Percentiles rank a stretch among this genome's conserved stretches.
phyloP scores from a whole-genome alignment of 2,113 vertebrate species.

The Scartelaos histophorus region DNA sequence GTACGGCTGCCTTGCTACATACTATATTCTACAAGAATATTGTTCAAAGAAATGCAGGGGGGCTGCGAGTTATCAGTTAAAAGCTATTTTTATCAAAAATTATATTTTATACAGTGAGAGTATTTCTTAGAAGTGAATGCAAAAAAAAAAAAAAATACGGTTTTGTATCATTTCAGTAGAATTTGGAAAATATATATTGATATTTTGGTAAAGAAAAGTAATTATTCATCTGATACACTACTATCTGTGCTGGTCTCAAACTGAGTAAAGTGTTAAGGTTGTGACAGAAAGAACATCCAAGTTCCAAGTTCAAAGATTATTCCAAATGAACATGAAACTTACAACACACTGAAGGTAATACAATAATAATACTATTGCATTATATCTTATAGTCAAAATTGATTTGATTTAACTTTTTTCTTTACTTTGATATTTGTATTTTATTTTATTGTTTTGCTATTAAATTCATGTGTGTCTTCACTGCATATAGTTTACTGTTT shows the following conservation, averaged over 20 bases:
- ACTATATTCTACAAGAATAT: neutral
- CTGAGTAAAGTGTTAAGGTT: neutral
- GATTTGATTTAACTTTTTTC: too few relatives aligned
- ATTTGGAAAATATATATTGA: neutral
- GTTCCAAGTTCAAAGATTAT: too few relatives aligned
- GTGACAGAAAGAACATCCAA: neutral
- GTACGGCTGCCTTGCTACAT: neutral
- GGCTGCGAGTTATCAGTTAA: neutral
- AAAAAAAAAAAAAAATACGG: too few relatives aligned
- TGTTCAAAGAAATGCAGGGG: neutral
- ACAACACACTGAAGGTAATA: neutral
- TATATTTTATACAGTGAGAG: neutral
- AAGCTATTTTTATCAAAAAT: neutral
- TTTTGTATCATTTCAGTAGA: neutral
- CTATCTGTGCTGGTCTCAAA: neutral
- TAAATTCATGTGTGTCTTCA: neutral
- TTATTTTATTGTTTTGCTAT: neutral
- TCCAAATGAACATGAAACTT: neutral
- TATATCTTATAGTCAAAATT: too few relatives aligned
- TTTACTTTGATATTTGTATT: too few relatives aligned
- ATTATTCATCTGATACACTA: neutral
- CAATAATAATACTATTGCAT: neutral
- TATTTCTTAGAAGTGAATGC: neutral
- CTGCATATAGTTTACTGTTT: neutral
- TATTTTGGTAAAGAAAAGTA: neutral